phyloP scores from a whole-genome alignment of 2,888 invertebrate genomes.

The Melikaiella ostensackeni region DNA sequence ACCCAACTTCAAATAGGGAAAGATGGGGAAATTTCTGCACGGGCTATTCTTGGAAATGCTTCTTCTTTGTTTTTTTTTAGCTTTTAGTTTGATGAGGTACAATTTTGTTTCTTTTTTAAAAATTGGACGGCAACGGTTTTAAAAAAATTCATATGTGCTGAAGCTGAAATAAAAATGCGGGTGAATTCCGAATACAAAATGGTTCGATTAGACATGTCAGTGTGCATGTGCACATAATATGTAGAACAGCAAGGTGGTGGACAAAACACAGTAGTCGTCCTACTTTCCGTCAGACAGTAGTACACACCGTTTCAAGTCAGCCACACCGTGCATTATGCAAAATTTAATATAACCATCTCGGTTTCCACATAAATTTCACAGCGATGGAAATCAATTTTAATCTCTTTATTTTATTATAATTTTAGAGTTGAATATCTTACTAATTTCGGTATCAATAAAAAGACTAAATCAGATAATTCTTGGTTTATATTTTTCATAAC shows the following conservation, averaged over 20 bases:
- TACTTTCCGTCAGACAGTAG: conserved; percentile 49
- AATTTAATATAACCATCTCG: not conserved
- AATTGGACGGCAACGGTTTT: not conserved
- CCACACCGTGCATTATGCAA: conserved; percentile 34
- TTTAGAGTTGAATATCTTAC: too few relatives aligned
- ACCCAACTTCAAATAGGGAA: too few relatives aligned
- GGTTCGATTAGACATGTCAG: conserved; percentile 15
- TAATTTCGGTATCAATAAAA: too few relatives aligned
- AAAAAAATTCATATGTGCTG: not conserved
- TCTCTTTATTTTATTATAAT: too few relatives aligned
- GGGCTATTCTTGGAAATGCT: not conserved
- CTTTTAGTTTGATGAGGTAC: not conserved
- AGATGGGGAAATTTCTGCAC: too few relatives aligned
- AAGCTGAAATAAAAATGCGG: conserved; percentile 20
- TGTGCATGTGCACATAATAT: conserved; percentile 15
- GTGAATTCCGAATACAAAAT: conserved; percentile 27
- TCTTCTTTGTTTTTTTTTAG: not conserved
- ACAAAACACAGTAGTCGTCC: conserved; percentile 43
- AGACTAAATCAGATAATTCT: too few relatives aligned
- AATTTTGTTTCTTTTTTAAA: not conserved
- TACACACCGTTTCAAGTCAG: conserved; percentile 49
- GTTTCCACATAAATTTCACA: not conserved
- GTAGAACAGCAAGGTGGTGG: conserved; percentile 23
- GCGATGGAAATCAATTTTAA: not conserved
- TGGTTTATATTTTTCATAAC: too few relatives aligned